Evolutionary conservation across 1,140 invertebrate genomes (phyloP).

Genomic region (Drosophila biarmipes): DNA sequence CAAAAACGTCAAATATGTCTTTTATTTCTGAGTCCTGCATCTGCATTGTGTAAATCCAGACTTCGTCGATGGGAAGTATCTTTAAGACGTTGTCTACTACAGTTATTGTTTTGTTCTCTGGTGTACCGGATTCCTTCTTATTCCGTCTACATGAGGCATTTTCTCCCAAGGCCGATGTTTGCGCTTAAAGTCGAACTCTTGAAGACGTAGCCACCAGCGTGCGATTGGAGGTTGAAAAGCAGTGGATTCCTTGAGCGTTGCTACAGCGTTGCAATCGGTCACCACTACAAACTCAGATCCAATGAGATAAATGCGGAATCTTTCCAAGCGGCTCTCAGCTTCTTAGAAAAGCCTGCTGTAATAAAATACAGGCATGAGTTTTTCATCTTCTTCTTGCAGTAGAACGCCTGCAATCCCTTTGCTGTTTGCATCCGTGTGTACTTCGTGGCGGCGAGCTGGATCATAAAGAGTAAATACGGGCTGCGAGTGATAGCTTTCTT

Average conservation of each 20-base stretch:
- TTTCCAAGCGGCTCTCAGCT: not conserved
- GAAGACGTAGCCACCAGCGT: not conserved
- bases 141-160: not conserved
- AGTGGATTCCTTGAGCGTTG: not conserved
- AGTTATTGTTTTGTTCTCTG: too few species aligned
- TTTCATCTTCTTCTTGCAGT: not conserved
- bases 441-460: not conserved
- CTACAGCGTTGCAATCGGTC: not conserved
- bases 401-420: not conserved
- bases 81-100: too few species aligned
- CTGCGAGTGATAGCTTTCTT: not conserved
- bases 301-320: not conserved
- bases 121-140: too few species aligned
- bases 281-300: not conserved
- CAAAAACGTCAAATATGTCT: too few species aligned
- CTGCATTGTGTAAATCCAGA: too few species aligned
- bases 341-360: not conserved
- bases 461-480: not conserved
- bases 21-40: too few species aligned
- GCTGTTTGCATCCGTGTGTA: slow-evolving; percentile 1
- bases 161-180: not conserved
- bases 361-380: not conserved
- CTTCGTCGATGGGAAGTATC: too few species aligned
- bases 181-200: not conserved
- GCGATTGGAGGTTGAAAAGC: not conserved